These are phyloP conservation scores for Drosophila meridionalis DNA, from an alignment of 2,888 invertebrate genomes.

Conservation along the genomic window DNA sequence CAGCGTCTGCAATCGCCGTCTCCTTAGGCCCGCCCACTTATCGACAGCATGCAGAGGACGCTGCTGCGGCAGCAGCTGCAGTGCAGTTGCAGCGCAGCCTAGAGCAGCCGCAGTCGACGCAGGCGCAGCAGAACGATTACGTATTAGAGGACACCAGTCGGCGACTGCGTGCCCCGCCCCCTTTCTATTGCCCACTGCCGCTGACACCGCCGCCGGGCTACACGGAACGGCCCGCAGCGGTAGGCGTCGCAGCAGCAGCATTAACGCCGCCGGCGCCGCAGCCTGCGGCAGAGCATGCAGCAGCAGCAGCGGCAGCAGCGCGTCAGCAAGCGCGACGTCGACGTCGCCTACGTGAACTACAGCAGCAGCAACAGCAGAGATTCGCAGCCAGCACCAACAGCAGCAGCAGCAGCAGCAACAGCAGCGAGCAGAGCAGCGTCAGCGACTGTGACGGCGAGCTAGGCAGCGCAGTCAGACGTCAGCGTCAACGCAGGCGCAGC, in stretches of 20 bases:
- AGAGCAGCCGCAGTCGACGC: slow-evolving; percentile 44
- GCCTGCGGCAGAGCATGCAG: slow-evolving; percentile 41
- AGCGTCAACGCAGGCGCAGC: slow-evolving; percentile 63
- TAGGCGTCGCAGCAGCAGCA: slow-evolving; percentile 3
- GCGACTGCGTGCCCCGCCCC: slow-evolving; percentile 72
- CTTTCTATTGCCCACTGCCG: slow-evolving; percentile 75
- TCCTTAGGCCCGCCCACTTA: slow-evolving; percentile 49
- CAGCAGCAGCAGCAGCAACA: slow-evolving; percentile 56
- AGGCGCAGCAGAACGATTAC: slow-evolving; percentile 64
- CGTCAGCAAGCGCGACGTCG: slow-evolving; percentile 67
- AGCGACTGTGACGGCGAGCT: slow-evolving; percentile 45
- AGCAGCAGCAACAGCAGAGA: slow-evolving; percentile 65
- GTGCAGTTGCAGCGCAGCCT: slow-evolving; percentile 36
- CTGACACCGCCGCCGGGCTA: slow-evolving; percentile 83
- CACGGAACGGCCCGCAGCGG: slow-evolving; percentile 56
- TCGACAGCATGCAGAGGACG: slow-evolving; percentile 38
- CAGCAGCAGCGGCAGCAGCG: slow-evolving; percentile 52
- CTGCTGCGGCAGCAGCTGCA: slow-evolving; percentile 32
- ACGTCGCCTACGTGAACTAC: slow-evolving; percentile 64
- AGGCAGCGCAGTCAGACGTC: slow-evolving; percentile 47
- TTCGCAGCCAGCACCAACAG: slow-evolving; percentile 64
- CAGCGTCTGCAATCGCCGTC: not conserved
- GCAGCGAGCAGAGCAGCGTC: slow-evolving; percentile 45
- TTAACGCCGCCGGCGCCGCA: slow-evolving; percentile 26
- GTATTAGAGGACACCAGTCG: slow-evolving; percentile 57